Evolutionary conservation across 2,113 vertebrate species (phyloP), one percentile per base, ranked within the genome.

Genomic region (Passer domesticus): DNA sequence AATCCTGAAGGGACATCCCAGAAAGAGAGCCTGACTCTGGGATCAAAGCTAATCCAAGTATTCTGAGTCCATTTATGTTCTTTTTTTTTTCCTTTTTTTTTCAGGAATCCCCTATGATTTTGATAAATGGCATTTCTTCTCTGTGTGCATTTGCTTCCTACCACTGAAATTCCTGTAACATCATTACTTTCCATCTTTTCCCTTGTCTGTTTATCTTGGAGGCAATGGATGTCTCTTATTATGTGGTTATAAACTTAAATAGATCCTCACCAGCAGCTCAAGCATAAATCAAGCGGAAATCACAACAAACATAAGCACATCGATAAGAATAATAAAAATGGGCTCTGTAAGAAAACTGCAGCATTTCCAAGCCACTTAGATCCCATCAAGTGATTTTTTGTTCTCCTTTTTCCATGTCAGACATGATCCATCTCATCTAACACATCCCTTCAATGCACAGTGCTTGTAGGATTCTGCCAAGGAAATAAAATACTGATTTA

Each of bases 201-300:
- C 68, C 49, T 53, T 72, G 68, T 69, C 72, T 92, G 53, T 89
- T 94, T 91, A 89, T 55, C 68, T 87, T 73, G 50, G 77, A 89
- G 87, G 52, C 66, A 85, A 82, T 67, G 56, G 68, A 94, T 87
- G 81, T 47, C 73, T 90, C 73, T 66, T 95, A 80, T 75, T 92
- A 52, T 72, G 17, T 76, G 41, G 24, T 76, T 88, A 89, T 90
- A 83, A 76, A 85, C 67, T 88, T 74, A 80, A 83, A 90, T 22
- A 80, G 63, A 77, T 86, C 58, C 68, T 72, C 58, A 63, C n/a
- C 63, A 92, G 89, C 59, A 80, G 72, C 62, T 60, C 24, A 16
- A 39, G 39, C 62, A 92, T 86, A 91, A 91, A 93, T 94, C 67
- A 94, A 86, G 78, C 5, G 55, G 63, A 80, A 92, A 85, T 69